Evolutionary conservation across 2,113 vertebrate species (phyloP), one percentile per base, ranked within the genome.

Genomic region (Leptobrachium leishanense): DNA sequence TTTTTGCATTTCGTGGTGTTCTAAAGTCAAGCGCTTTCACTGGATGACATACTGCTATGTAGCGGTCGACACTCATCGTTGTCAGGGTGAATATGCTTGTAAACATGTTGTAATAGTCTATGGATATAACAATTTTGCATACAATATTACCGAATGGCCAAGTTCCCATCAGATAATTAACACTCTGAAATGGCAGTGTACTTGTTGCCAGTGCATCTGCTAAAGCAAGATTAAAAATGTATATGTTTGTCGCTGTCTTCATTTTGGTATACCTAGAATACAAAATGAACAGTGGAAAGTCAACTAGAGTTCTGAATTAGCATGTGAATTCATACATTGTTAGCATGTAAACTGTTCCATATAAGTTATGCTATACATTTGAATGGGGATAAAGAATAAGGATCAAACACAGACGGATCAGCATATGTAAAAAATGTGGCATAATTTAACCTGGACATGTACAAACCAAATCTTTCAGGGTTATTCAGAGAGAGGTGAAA

Each of bases 71-170:
- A 13, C 98, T 99, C 98, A 99, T 99, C 74, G 97, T 99, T 81
- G 97, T 98, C 82, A 99, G 94, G 0, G 98, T 99, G 85, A 99
- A 99, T 86, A 99, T 99, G 76, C 97, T 99, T 76, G 96, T 99
- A 91, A 99, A 99, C 98, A 99, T 99, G 83, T 99, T 99, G 87
- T 99, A 99, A 87, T 99, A 99, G 88, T 99, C 98, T 62, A 99
- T 99, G 82, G 97, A 98, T 88, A 98, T 95, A 67, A 96, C 94
- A 0, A 98, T 94, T 90, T 99, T 99, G 88, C 98, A 99, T 65
- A 99, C 90, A 11, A 94, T 84, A 67, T 95, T 95, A 10, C 97
- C 98, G 1, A 99, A 99, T 0, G 96, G 96, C 98, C 98, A 99
- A 0, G 96, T 97, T 43, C 96, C 97, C 96, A 99, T 96, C 86